Conservation (phyloP, 2,797 vertebrate species). For the Spinus olivaceus region DNA sequence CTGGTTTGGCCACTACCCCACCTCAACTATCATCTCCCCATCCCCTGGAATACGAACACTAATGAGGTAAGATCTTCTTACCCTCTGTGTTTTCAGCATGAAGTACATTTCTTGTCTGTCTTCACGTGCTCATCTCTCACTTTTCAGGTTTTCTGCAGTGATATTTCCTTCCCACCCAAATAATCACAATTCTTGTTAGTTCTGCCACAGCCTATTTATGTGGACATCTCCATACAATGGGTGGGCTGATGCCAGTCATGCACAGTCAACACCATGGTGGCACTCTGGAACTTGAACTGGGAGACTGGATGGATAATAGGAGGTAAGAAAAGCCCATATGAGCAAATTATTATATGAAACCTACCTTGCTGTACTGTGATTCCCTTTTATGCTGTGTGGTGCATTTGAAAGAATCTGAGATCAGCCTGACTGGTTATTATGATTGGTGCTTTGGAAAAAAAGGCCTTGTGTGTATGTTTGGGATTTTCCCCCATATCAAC, state of each 20-base stretch:
- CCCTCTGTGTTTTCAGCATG: background rate
- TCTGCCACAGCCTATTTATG: conserved; percentile 92
- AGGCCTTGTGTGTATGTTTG: background rate
- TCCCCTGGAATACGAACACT: conserved; percentile 85
- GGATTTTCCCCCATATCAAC: background rate
- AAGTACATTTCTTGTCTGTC: background rate
- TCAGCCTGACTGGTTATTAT: background rate
- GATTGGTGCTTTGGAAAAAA: background rate
- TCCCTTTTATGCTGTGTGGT: background rate
- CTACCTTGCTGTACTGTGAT: background rate
- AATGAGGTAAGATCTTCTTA: conserved; percentile 82
- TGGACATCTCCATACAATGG: conserved; percentile 93
- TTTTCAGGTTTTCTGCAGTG: background rate
- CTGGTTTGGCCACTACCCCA: conserved; percentile 98
- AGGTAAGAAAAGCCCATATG: conserved; percentile 70
- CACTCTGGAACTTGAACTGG: conserved; percentile 93
- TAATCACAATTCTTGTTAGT: conserved; percentile 66
- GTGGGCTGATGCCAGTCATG: conserved; percentile 89
- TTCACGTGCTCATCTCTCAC: background rate
- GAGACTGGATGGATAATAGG: conserved; percentile 96
- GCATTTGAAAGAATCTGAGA: background rate
- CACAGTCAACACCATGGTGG: conserved; percentile 88
- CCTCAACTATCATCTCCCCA: conserved; percentile 90
- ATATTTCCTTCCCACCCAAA: background rate
- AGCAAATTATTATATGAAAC: background rate